Base-by-base conservation (phyloP, 2,797 vertebrate genomes). In the Coreius guichenoti region DNA sequence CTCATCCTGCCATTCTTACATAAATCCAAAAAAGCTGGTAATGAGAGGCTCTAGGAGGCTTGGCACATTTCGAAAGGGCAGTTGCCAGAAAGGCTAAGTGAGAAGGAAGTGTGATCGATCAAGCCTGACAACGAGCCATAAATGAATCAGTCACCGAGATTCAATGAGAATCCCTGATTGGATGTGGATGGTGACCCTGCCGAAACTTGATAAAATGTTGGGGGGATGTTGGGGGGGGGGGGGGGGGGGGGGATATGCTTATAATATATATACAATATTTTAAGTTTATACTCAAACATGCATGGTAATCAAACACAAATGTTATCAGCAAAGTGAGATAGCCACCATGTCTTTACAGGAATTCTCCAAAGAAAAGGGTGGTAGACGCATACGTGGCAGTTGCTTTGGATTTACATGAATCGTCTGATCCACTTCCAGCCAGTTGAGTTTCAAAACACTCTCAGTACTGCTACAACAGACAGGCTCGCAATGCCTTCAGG, bases 141-240 rank as follows among this genome's bases (percentile, higher is more conserved):
- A 92, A 94, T 92, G 91, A 91, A 92, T 93, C 89, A 92, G 90
- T 91, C 91, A 91, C 91, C 93, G 93, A 93, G 93, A 94, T 94
- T 94, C 92, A 93, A 93, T 92, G 92, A 90, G 82, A 86, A 82
- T 83, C 76, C 76, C 29, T 86, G 87, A 88, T 83, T 87, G 85
- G 86, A 89, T 73, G 86, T 56, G 70, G 78, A 82, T 80, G 82
- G 77, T 91, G 91, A 92, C 92, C 90, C 89, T 79, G 81, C 74
- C 8, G 90, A 86, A 74, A 31, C 3, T 74, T 63, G 70, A 74
- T 29, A 21, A 23, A 4, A 23, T 23, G 79, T 74, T 68, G 9
- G 39, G 39, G 39, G 26, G 6, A 61, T 16, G 6, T 17, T 16
- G 26, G 5, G 61, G 26, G 13, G 1, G 29, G 26, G 14, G 14